phyloP scores from a whole-genome alignment of 2,113 vertebrate species.

The Heptranchias perlo region DNA sequence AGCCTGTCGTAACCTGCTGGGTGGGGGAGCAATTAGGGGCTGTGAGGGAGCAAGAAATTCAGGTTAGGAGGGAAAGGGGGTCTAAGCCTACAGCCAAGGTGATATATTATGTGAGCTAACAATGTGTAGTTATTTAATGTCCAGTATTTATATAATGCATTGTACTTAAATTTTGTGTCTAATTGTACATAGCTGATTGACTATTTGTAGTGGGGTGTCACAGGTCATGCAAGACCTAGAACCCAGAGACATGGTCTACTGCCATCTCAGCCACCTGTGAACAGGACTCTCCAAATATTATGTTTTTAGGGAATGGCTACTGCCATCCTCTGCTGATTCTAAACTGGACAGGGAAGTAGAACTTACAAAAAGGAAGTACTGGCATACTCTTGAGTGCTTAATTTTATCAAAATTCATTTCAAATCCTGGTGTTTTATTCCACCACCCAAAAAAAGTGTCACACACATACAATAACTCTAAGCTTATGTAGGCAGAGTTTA shows the following conservation, averaged over 20 bases:
- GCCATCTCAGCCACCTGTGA: not conserved
- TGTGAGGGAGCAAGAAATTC: too few species aligned
- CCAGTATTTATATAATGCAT: not conserved
- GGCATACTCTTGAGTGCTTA: not conserved
- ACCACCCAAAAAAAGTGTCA: not conserved
- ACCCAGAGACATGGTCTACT: not conserved
- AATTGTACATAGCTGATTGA: too few species aligned
- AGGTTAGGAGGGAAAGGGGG: too few species aligned
- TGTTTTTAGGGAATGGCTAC: not conserved
- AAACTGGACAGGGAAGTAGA: not conserved
- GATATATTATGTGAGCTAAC: too few species aligned
- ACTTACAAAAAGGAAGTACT: not conserved
- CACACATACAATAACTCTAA: too few species aligned
- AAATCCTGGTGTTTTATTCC: not conserved
- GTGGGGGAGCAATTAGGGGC: too few species aligned
- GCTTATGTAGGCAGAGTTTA: too few species aligned
- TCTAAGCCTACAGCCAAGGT: too few species aligned
- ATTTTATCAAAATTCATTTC: not conserved
- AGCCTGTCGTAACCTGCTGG: too few species aligned
- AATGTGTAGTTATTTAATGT: too few species aligned
- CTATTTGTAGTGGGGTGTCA: too few species aligned
- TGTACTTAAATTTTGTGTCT: not conserved
- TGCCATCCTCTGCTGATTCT: not conserved
- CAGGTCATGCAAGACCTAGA: not conserved
- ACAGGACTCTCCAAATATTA: not conserved